Evolutionary conservation across 1,140 invertebrate genomes (phyloP).

Genomic region (Papilio helenus): DNA sequence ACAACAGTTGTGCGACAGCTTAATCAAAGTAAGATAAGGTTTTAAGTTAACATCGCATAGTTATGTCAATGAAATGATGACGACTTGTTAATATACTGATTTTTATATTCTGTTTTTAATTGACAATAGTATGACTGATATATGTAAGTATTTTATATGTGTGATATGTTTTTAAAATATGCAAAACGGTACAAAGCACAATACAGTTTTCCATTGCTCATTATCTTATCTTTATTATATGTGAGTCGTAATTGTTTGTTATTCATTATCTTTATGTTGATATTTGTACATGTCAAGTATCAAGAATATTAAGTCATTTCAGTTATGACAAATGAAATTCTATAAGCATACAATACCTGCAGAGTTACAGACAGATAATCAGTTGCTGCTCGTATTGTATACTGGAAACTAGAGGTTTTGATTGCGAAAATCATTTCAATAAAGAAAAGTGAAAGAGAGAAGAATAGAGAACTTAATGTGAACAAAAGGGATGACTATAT

Average conservation of each 20-base stretch:
- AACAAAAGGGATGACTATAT: no score
- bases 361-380: no score
- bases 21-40: no score
- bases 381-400: no score
- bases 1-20: no score
- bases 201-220: constrained; percentile 1
- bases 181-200: neutral
- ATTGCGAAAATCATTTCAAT: no score
- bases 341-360: neutral
- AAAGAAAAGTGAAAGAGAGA: no score
- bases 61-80: neutral
- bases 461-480: no score
- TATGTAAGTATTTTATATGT: neutral
- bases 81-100: neutral
- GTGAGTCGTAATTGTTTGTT: neutral
- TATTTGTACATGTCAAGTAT: neutral
- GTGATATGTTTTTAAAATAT: neutral
- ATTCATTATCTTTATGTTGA: neutral
- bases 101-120: neutral
- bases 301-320: neutral
- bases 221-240: constrained; percentile 2
- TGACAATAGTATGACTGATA: neutral
- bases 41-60: no score
- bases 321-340: neutral
- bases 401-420: no score